Evolutionary conservation across 2,888 invertebrate species (phyloP), one percentile per base, ranked within the genome.

Genomic region (Drosophila melanosoma): DNA sequence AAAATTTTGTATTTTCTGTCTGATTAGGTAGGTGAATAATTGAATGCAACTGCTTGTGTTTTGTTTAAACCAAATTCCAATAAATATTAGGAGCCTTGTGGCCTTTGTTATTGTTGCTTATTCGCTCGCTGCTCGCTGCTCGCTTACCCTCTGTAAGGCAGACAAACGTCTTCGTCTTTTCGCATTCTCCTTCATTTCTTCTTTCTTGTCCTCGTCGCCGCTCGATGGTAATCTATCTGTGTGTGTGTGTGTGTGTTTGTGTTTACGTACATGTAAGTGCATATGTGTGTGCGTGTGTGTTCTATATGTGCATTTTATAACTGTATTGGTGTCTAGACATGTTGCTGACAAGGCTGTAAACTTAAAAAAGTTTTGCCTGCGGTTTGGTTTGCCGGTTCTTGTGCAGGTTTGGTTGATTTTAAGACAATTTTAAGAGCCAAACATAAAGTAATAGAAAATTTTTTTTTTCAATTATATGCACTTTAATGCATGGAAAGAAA

Each of bases 241-340:
- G 63, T 63, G 23, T 60, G 35, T 60, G 63, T 63, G 23, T 60
- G 64, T 40, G 15, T 17, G 56, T 69, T 63, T 60, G 52, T 75
- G 65, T 60, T 48, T 53, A 51, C 70, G 64, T 64, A 60, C 64
- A 65, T 65, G 52, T 57, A 51, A 36, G 20, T 62, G 23, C 67
- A 49, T 36, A 40, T 42, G 15, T 29, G 56, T 63, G 56, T 12
- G 38, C 32, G 49, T n/a, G n/a, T 62, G 17, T 49, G 38, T 58
- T 29, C 29, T 29, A 33, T 69, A 49, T 74, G 45, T 65, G 65
- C 52, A 56, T 54, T 68, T 76, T 64, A 74, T 78, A 78, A 69
- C 75, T 81, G 81, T 81, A 79, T 81, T 82, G 59, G 84, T 85
- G 84, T 87, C 88, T 84, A 85, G 84, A 87, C 84, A 84, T 84